Evolutionary conservation across 2,888 invertebrate genomes (phyloP), one percentile per base, ranked within the genome.

Genomic region (Vannuccia rotundouncinata): DNA sequence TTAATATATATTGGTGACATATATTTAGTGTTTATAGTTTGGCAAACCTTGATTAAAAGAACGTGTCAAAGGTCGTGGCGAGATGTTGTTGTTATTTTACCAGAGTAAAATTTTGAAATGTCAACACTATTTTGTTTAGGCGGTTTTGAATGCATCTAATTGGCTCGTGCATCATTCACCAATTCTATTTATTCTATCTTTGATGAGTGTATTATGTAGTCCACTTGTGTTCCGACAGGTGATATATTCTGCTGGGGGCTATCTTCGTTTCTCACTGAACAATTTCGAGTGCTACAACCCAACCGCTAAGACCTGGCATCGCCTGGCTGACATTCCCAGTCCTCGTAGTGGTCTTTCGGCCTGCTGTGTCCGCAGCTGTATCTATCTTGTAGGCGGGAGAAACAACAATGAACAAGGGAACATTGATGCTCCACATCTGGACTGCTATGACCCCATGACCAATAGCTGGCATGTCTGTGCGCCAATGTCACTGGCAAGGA

Each of bases 211-310:
- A n/a, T n/a, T n/a, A n/a, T n/a, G n/a, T n/a, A n/a, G n/a, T n/a
- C n/a, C n/a, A n/a, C n/a, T n/a, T n/a, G n/a, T n/a, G n/a, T n/a
- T n/a, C n/a, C n/a, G n/a, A n/a, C 28, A 78, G 80, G 92, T 95
- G 83, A 94, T 95, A 83, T 95, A 94, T 88, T 92, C 95, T 66
- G 94, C 94, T 13, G 95, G 95, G 17, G 95, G 95, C 0, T 95
- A 95, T 88, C 91, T 92, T 83, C 90, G 92, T 81, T 93, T 94
- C 86, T 95, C 95, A 0, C 89, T 95, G 82, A 94, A 94, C 86
- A 91, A 93, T 82, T 90, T 95, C 85, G 95, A 95, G 87, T 94
- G 94, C 0, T 95, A 92, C 87, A 94, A 94, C 87, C 91, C 93
- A 17, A 93, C 93, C 84, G 93, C 94, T 84, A 92, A 92, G 86